Percentiles rank a stretch among this genome's conserved stretches.
These are phyloP conservation scores for Norana najaformis DNA, from an alignment of 2,888 invertebrate genomes.

Conservation along the genomic window DNA sequence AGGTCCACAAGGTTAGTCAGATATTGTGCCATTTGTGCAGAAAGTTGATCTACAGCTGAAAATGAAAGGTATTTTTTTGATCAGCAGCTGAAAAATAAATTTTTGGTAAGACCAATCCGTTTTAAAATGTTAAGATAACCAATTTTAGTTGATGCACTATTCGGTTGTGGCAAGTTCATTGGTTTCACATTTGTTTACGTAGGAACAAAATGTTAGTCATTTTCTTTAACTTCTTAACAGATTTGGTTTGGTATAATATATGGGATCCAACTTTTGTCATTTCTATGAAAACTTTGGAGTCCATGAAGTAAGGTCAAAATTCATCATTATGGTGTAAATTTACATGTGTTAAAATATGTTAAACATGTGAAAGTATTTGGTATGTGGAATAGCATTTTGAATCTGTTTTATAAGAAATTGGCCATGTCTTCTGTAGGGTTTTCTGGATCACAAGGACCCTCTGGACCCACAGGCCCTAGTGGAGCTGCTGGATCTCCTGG, in stretches of 20 bases:
- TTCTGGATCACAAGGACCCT: constrained; percentile 25
- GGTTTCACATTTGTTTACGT: neutral
- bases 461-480: constrained; percentile 16
- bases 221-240: neutral
- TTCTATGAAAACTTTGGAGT: neutral
- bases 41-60: neutral
- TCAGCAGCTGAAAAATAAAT: neutral
- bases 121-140: neutral
- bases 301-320: neutral
- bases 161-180: neutral
- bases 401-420: constrained; percentile 2
- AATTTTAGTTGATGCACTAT: neutral
- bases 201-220: neutral
- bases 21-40: neutral
- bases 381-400: neutral
- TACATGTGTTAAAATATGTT: no score
- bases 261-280: neutral
- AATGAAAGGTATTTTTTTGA: neutral
- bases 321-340: neutral
- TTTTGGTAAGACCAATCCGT: neutral
- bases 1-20: constrained; percentile 23
- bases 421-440: neutral
- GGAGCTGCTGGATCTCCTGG: constrained; percentile 29
- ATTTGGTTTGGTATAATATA: neutral
- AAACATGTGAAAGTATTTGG: neutral